These are phyloP conservation scores for Serripes groenlandicus DNA, from an alignment of 2,888 invertebrate species.

Conservation along the genomic window DNA sequence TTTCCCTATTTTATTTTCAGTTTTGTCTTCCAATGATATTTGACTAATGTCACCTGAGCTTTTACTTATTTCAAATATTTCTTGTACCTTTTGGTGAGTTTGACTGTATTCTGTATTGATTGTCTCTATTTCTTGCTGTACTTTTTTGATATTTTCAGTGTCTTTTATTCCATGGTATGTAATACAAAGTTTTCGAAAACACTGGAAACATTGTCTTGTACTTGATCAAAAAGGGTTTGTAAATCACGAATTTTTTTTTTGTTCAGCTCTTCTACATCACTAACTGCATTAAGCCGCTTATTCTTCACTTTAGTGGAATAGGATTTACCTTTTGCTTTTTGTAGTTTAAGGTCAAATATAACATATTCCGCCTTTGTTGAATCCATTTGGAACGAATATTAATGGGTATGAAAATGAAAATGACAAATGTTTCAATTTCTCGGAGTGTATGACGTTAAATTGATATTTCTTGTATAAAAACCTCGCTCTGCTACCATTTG, in stretches of 20 bases:
- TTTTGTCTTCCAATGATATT: too few species aligned
- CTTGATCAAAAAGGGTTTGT: background rate
- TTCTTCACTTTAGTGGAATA: slow-evolving; percentile 4
- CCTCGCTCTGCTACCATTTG: background rate
- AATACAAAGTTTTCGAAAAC: slow-evolving; percentile 2
- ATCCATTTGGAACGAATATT: too few species aligned
- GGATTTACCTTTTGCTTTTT: background rate
- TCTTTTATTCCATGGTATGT: background rate
- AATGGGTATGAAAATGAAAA: too few species aligned
- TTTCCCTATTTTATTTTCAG: background rate
- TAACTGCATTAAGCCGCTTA: background rate
- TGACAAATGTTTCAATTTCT: too few species aligned
- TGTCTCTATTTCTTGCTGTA: background rate
- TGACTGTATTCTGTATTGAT: background rate
- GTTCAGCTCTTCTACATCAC: background rate
- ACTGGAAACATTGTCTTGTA: background rate
- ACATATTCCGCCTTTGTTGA: background rate
- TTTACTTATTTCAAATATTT: background rate
- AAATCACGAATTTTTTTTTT: background rate
- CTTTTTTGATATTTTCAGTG: background rate
- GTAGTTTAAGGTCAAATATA: background rate
- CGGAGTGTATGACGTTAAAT: too few species aligned
- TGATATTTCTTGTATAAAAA: background rate
- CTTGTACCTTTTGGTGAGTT: background rate
- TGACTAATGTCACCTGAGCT: background rate